Conservation (phyloP, 2,888 invertebrate species). For the Furcula furcula region DNA sequence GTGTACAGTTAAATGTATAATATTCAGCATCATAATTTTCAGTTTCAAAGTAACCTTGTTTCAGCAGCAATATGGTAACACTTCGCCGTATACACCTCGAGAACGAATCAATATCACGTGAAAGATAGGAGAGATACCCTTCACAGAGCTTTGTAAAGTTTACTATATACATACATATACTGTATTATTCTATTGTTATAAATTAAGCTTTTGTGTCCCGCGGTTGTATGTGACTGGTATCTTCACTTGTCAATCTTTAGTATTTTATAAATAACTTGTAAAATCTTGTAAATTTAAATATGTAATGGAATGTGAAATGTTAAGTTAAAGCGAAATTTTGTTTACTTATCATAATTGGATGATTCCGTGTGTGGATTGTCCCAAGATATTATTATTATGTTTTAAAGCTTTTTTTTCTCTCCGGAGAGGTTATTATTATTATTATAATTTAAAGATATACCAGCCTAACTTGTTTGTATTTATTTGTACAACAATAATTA, state of each 20-base stretch:
- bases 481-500: no score
- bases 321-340: no score
- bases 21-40: neutral
- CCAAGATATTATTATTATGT: no score
- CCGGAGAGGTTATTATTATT: no score
- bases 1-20: no score
- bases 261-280: neutral
- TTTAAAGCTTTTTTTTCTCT: no score
- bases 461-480: no score
- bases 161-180: conserved; percentile 23
- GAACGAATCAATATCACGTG: conserved; percentile 44
- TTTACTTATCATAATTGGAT: no score
- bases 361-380: no score
- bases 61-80: neutral
- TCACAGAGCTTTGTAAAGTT: conserved; percentile 38
- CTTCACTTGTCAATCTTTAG: conserved; percentile 19
- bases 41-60: conserved; percentile 1
- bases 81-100: conserved; percentile 1
- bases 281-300: neutral
- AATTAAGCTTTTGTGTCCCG: conserved; percentile 23
- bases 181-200: conserved; percentile 26
- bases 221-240: conserved; percentile 20
- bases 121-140: conserved; percentile 41
- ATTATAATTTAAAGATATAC: no score
- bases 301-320: neutral